A percentile compares a stretch with the other conserved stretches of the same genome.
Conservation (phyloP, 1,140 invertebrate genomes). For the Nasonia longicornis region DNA sequence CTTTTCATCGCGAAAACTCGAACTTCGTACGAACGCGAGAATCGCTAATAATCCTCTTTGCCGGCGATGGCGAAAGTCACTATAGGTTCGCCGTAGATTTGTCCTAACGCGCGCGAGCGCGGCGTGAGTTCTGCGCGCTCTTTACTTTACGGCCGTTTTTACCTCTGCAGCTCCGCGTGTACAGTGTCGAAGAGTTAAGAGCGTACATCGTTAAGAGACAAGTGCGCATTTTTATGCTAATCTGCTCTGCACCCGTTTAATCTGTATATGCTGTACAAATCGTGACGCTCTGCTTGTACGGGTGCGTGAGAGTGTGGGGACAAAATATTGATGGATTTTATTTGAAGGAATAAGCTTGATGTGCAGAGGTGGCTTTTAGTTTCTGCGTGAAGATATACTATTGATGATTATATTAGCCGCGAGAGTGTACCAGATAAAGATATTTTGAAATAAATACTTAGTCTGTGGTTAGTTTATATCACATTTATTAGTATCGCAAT, state of each 20-base stretch:
- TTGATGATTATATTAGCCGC: neutral
- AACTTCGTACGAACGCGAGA: neutral
- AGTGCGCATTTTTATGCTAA: neutral
- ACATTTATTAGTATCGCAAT: too few relatives aligned
- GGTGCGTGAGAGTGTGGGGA: too few relatives aligned
- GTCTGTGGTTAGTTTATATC: neutral
- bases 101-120: neutral
- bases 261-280: neutral
- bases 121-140: neutral
- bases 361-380: neutral
- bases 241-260: neutral
- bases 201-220: neutral
- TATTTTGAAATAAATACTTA: neutral
- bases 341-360: too few relatives aligned
- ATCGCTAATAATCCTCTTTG: too few relatives aligned
- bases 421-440: neutral
- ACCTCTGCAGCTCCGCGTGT: neutral
- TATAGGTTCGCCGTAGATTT: neutral
- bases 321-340: too few relatives aligned
- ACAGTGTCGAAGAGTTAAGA: too few relatives aligned
- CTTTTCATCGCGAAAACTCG: neutral
- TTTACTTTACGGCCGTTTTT: neutral
- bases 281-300: too few relatives aligned
- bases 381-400: neutral
- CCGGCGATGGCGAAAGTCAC: neutral